A percentile compares a stretch with the other conserved stretches of the same genome.
These are phyloP conservation scores for Lytechinus pictus DNA, from an alignment of 35 echinoderm and acorn worm genomes.

Conservation along the genomic window DNA sequence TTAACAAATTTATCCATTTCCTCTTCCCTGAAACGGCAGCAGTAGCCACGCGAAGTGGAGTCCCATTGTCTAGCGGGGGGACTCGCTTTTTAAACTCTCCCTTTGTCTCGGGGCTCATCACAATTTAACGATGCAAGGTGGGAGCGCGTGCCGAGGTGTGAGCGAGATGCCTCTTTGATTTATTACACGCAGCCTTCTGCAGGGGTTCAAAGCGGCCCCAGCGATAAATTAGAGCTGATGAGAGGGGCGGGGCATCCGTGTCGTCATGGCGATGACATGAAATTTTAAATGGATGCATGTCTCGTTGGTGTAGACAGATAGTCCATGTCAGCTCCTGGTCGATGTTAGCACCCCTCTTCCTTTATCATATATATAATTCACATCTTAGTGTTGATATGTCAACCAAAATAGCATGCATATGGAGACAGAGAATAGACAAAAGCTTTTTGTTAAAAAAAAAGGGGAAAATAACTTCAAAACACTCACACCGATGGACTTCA, in stretches of 20 bases:
- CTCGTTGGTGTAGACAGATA: background rate
- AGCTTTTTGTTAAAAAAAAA: background rate
- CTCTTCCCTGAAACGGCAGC: background rate
- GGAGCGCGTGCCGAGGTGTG: slow-evolving; percentile 30
- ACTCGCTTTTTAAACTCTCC: background rate
- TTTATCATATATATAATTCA: background rate
- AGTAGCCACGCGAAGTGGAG: background rate
- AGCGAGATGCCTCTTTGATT: slow-evolving; percentile 35
- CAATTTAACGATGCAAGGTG: slow-evolving; percentile 47
- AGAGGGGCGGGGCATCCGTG: background rate
- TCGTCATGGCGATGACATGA: slow-evolving; percentile 31
- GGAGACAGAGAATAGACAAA: background rate
- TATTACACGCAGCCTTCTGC: background rate
- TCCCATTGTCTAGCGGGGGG: background rate
- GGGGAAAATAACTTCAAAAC: too few relatives aligned
- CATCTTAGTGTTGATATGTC: background rate
- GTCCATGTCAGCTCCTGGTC: background rate
- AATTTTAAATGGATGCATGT: background rate
- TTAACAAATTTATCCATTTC: slow-evolving; percentile 23
- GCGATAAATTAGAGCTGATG: slow-evolving; percentile 20
- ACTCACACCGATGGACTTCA: too few relatives aligned
- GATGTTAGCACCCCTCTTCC: background rate
- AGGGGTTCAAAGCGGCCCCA: background rate
- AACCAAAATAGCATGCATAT: background rate
- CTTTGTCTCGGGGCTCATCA: slow-evolving; percentile 37